Evolutionary conservation across 2,888 invertebrate genomes (phyloP).

Genomic region (Idaea straminata): DNA sequence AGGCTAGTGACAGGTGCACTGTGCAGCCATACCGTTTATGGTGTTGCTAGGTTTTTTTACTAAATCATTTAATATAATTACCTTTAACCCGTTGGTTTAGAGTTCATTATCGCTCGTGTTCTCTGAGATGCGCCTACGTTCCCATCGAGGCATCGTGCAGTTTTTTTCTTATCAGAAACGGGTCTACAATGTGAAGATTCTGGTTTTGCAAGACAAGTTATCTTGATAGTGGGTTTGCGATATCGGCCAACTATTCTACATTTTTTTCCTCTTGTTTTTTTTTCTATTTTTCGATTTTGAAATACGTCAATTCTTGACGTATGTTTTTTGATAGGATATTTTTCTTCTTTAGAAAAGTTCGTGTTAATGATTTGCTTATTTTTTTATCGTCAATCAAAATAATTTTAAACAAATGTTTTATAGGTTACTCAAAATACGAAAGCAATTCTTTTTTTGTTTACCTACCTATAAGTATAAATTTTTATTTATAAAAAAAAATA

Average conservation of each 20-base stretch:
- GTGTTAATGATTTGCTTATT: no score
- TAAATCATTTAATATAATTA: constrained; percentile 38
- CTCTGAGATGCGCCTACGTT: constrained; percentile 59
- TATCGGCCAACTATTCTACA: constrained; percentile 29
- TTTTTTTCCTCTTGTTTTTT: neutral
- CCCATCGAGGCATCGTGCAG: constrained; percentile 65
- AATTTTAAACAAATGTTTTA: no score
- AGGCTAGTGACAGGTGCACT: constrained; percentile 68
- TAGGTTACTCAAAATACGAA: no score
- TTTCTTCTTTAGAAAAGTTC: neutral
- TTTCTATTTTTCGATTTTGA: neutral
- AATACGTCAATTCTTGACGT: neutral
- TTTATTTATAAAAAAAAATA: neutral
- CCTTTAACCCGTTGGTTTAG: constrained; percentile 46
- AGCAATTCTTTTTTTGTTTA: neutral
- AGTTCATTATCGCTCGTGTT: constrained; percentile 42
- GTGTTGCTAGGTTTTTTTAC: constrained; percentile 53
- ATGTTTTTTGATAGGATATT: neutral
- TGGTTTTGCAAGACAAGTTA: constrained; percentile 75
- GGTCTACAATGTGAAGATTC: constrained; percentile 75
- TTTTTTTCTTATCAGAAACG: constrained; percentile 65
- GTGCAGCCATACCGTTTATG: constrained; percentile 65
- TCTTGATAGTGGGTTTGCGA: constrained; percentile 59
- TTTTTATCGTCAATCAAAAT: no score
- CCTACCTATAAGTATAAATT: no score